Base-by-base conservation (phyloP, 2,113 vertebrate genomes). In the Numida meleagris region DNA sequence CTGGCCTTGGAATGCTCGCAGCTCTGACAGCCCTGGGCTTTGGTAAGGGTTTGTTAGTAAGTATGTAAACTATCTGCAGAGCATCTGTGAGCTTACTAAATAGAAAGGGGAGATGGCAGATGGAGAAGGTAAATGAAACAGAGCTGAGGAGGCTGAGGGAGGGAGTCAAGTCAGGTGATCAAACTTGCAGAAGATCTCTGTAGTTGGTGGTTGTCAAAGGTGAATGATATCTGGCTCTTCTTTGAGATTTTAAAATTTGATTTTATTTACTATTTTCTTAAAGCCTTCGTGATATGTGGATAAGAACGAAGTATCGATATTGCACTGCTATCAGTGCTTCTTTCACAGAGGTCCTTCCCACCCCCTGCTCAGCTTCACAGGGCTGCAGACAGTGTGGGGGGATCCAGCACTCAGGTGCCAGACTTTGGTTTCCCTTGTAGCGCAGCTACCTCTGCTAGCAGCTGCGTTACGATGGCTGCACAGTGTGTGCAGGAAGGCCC, bases 401-500 rank as follows among this genome's bases (percentile, higher is more conserved):
- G 9, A 1, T 18, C 34, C 40, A 6, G 13, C 4, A 2, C 42
- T 82, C 58, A 3, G 82, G 51, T 25, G 10, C 14, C 25, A 19
- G 8, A 1, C 20, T 68, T 73, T 53, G 63, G 29, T 57, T 29
- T 33, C 29, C 25, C n/a, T 2, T 1, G 0, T 27, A 27, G 70
- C 63, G 46, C 20, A 21, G 50, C 77, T 62, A 65, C 68, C 70
- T 9, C 43, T 90, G 46, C 65, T 84, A 73, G 70, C 85, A 63
- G 70, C 58, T 82, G 72, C 40, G 1, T 57, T 45, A 1, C 9
- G 38, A 14, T 71, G 59, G 34, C 57, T 84, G 59, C 57, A 57
- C 7, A 71, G 46, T 2, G 1, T 33, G 19, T 55, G 57, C 51
- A 58, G 31, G 34, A 58, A 11, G 15, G 29, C 6, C 2, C 53